Base-by-base conservation (phyloP, 2,113 vertebrate genomes). In the Hystrix cristata region DNA sequence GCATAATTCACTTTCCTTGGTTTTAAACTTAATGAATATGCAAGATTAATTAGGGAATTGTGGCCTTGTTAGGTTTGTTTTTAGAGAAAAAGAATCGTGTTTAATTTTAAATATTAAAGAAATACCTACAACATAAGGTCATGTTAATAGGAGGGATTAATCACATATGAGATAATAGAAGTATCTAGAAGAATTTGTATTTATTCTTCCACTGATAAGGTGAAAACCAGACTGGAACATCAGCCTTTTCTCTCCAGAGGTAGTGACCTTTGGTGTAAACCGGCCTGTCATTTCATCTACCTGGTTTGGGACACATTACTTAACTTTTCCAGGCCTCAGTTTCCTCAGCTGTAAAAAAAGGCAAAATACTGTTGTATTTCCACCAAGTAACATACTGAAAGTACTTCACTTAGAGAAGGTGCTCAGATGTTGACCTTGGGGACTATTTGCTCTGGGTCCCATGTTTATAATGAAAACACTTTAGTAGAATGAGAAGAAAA, bases 41-140 rank as follows among this genome's bases (percentile, higher is more conserved):
- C 31, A 90, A 92, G 62, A 64, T 97, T 95, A 94, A 96, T 86
- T 94, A 96, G 80, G 65, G 91, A 94, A 97, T 93, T 95, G 7
- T 48, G 79, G 51, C n/a, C 94, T 97, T 89, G 65, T 94, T 97
- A 78, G 46, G 80, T 90, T 98, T 84, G 18, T 79, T 95, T 97
- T 94, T 4, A 94, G 96, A 97, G 95, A 10, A 29, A 79, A 83
- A 89, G 89, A 94, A 48, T 96, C 62, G 29, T 31, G 2, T 81
- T 91, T 43, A 34, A n/a, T 88, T 90, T 93, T 69, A 86, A 94
- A 69, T 74, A 51, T 62, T 82, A 57, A 69, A 46, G 87, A 94
- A 83, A 91, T 64, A 1, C 8, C 48, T n/a, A 71, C 25, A 62
- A 46, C 21, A 7, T 19, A 57, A 87, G 90, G 27, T 64, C 74